Evolutionary conservation across 2,113 vertebrate genomes (phyloP), one percentile per base, ranked within the genome.

Genomic region (Oncorhynchus clarkii): DNA sequence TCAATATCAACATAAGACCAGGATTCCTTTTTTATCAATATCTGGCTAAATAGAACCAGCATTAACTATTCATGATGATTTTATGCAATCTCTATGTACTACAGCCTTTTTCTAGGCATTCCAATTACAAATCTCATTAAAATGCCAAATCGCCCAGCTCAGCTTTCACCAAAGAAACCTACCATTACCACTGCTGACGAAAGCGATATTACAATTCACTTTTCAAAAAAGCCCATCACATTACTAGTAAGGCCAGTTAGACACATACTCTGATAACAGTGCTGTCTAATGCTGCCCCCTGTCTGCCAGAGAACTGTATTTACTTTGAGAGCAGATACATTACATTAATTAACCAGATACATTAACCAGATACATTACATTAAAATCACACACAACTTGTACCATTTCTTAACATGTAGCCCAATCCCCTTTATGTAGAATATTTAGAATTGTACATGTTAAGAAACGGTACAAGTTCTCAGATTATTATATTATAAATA

Each of bases 251-350:
- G 16, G 51, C 51, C 51, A 54, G 16, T 54, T 16, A 4, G n/a
- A 26, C 62, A 64, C 13, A 16, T 67, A 11, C 7, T 34, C 7
- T 18, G 14, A 39, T 12, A 68, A 29, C 80, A 87, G 79, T 34
- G 81, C 81, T 91, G 86, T 91, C 82, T 85, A 79, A 90, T 91
- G 87, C 92, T 93, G 93, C 92, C 92, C 90, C 90, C 92, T 94
- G 82, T 91, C 88, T 89, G 83, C 78, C 74, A 62, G 29, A 34
- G 22, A 68, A 22, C 65, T 68, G 73, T 16, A 54, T 14, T 29
- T 13, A 27, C 65, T 29, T 67, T 27, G 9, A 13, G 5, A 29
- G 26, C 16, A 54, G 51, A 18, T 14, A 54, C 13, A 54, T 51
- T 16, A 4, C 14, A 39, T 9, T 11, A 45, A 45, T n/a, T n/a